Evolutionary conservation across 2,797 vertebrate species (phyloP).

Genomic region (Fratercula arctica): DNA sequence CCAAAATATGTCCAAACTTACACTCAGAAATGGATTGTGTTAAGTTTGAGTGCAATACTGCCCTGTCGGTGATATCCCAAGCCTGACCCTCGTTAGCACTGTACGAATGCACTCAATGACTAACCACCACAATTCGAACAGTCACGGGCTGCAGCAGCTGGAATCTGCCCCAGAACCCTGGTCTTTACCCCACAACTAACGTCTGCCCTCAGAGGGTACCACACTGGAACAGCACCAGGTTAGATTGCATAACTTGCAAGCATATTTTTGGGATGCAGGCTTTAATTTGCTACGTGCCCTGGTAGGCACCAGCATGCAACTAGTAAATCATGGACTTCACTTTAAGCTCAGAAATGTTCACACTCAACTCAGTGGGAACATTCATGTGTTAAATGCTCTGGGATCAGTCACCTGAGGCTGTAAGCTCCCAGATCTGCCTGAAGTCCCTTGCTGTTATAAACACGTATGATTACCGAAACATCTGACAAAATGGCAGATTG

Average conservation of each 20-base stretch:
- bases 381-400: neutral
- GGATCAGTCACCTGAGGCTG: neutral
- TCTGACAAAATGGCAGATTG: neutral
- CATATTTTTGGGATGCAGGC: neutral
- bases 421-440: neutral
- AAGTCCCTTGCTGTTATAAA: neutral
- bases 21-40: neutral
- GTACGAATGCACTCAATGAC: neutral
- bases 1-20: neutral
- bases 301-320: neutral
- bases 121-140: neutral
- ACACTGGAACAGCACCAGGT: neutral
- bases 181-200: neutral
- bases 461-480: rapidly evolving
- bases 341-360: neutral
- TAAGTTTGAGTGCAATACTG: neutral
- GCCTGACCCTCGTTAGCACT: neutral
- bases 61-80: neutral
- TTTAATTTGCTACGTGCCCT: neutral
- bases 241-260: neutral
- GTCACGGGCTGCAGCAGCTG: neutral
- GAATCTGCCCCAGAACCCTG: neutral
- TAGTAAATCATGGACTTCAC: neutral
- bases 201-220: neutral
- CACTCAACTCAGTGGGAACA: neutral